Base-by-base conservation (phyloP, 2,113 vertebrate species). In the Mystacornis crossleyi region DNA sequence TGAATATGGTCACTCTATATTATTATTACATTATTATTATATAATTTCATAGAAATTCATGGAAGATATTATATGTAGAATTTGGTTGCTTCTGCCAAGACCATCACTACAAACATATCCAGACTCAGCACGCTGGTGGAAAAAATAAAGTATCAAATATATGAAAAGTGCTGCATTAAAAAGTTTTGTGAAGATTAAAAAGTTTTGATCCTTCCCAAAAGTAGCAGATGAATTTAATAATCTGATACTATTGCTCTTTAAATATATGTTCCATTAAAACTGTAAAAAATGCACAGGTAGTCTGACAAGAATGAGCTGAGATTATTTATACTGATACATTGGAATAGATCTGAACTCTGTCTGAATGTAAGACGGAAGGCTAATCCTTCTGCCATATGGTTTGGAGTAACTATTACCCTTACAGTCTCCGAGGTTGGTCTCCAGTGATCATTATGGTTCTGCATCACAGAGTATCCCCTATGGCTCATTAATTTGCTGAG, bases 261-360 rank as follows among this genome's bases (percentile, higher is more conserved):
- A 94, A 93, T 43, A 78, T 72, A 34, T 65, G 4, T 50, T 74
- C 28, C 36, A 36, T 26, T 75, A 64, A 91, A 96, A 85, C 79
- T 82, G 18, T 12, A 82, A 89, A 91, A 65, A 89, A 94, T 60
- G 69, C 61, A 79, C 11, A 86, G 91, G 77, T 67, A 92, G 31
- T 11, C 48, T 86, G 38, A 70, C 25, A 74, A 25, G 14, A 95
- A 36, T 93, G 38, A 89, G 9, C 4, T 92, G 47, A 83, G 40
- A 89, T 92, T 97, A 94, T 95, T 97, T 80, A 82, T 38, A 62
- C 20, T 83, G 57, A 91, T 71, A 83, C 83, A 95, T 5, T 77
- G 42, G 47, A 57, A 70, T 38, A 53, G 26, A 53, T 33, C 29
- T 81, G 77, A 92, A 78, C 50, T 90, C 66, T 92, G 75, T 90